A percentile compares a stretch with the other conserved stretches of the same genome.
Conservation (phyloP, 92 coral and sea anemone species). For the Metridium senile region DNA sequence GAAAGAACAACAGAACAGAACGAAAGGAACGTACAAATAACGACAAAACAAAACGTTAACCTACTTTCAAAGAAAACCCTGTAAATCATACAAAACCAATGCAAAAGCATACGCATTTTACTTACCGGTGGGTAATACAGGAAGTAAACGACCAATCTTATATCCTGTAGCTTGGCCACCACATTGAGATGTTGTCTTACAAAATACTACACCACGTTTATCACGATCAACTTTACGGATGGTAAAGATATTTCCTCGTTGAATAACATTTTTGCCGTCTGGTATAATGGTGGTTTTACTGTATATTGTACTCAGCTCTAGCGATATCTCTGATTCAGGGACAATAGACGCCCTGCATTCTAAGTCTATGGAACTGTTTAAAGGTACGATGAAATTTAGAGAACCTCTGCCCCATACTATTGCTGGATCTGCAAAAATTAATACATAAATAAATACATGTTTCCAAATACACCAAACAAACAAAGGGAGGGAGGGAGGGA, state of each 20-base stretch:
- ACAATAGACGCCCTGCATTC: constrained; percentile 54
- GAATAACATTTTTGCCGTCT: constrained; percentile 42
- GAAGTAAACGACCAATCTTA: constrained; percentile 30
- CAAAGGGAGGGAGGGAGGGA: no score
- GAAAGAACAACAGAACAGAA: no score
- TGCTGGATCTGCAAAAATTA: constrained; percentile 27
- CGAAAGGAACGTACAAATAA: no score
- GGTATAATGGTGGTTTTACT: constrained; percentile 32
- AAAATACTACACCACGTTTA: constrained; percentile 48
- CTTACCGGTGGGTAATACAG: constrained; percentile 33
- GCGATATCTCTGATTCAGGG: constrained; percentile 39
- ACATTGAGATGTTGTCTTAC: constrained; percentile 60
- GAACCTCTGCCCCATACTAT: constrained; percentile 29
- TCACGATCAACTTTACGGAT: constrained; percentile 44
- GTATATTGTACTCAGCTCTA: constrained; percentile 48
- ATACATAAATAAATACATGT: no score
- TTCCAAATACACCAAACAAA: no score
- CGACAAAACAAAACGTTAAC: no score
- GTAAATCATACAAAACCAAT: no score
- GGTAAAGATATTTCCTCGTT: constrained; percentile 43
- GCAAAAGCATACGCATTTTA: no score
- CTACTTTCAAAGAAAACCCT: no score
- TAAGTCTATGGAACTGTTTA: constrained; percentile 64
- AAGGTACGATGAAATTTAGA: constrained; percentile 42
- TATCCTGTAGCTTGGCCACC: constrained; percentile 40